Conservation (phyloP, 1,140 invertebrate genomes). For the silkworm (Bombyx mori) region ASM3026992v2 NC_085122.1:13361501-13362000, state of each 20-base stretch:
- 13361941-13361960: no score
- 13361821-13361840: constrained; percentile 45
- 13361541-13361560: no score
- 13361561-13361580: no score
- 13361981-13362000: no score
- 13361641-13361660: background rate
- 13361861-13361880: constrained; percentile 10
- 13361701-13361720: no score
- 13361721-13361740: background rate
- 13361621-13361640: background rate
- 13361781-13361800: constrained; percentile 62
- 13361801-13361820: constrained; percentile 49
- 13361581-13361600: background rate
- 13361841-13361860: constrained; percentile 42
- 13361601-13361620: background rate
- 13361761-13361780: constrained; percentile 28
- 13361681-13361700: background rate
- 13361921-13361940: no score
- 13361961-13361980: no score
- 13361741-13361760: constrained; percentile 4
- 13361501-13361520: no score
- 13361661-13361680: background rate
- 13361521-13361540: no score
- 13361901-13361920: background rate
- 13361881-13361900: constrained; percentile 3